phyloP scores from a whole-genome alignment of 2,888 invertebrate species.

The Pheosia gnoma region DNA sequence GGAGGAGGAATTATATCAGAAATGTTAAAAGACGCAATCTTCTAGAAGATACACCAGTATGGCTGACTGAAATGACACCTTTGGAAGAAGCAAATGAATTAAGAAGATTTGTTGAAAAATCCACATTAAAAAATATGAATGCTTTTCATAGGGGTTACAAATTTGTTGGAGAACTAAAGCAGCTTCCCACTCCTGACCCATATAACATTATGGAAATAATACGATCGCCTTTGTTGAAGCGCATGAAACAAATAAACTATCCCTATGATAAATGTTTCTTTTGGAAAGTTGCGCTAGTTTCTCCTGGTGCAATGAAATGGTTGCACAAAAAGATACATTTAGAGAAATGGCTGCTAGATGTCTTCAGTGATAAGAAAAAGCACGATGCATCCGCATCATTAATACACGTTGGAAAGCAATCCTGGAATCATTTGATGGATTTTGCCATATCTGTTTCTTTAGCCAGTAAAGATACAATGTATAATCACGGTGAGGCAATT shows the following conservation, averaged over 20 bases:
- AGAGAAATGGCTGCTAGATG: slow-evolving; percentile 74
- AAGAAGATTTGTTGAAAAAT: slow-evolving; percentile 58
- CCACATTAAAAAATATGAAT: slow-evolving; percentile 69
- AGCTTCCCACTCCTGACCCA: slow-evolving; percentile 56
- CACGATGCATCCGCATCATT: slow-evolving; percentile 63
- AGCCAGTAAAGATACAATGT: slow-evolving; percentile 46
- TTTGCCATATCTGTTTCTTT: slow-evolving; percentile 76
- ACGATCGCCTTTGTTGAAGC: slow-evolving; percentile 71
- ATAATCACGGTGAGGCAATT: slow-evolving; percentile 58
- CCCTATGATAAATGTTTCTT: slow-evolving; percentile 71
- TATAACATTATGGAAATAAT: slow-evolving; percentile 76
- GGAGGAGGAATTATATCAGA: slow-evolving; percentile 63
- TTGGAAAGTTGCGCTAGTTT: slow-evolving; percentile 86
- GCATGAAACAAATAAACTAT: slow-evolving; percentile 76
- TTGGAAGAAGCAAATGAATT: slow-evolving; percentile 63
- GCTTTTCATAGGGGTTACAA: slow-evolving; percentile 69
- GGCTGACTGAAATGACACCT: slow-evolving; percentile 68
- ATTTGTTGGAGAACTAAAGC: slow-evolving; percentile 66
- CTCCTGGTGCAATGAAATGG: slow-evolving; percentile 78
- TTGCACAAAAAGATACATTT: slow-evolving; percentile 70
- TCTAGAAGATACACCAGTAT: slow-evolving; percentile 74
- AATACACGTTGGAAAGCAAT: slow-evolving; percentile 69
- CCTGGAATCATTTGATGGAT: slow-evolving; percentile 78
- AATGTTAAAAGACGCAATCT: slow-evolving; percentile 66
- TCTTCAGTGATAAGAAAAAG: slow-evolving; percentile 69